Percentiles rank a stretch among this genome's conserved stretches.
Evolutionary conservation across 23 tunicate species (phyloP).

Genomic region (Botrylloides violaceus): DNA sequence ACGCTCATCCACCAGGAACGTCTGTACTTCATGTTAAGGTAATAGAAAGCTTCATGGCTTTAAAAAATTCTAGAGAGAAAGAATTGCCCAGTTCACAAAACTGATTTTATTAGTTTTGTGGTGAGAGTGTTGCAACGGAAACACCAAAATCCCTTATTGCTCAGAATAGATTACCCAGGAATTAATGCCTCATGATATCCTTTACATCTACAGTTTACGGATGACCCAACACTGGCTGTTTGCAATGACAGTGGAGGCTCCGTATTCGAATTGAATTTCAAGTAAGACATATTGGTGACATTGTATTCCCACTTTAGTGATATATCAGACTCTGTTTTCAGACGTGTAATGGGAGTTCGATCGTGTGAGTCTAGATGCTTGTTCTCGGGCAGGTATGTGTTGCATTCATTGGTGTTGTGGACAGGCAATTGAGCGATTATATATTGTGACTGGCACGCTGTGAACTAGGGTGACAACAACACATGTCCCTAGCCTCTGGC

Average conservation of each 20-base stretch:
- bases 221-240: constrained; percentile 86
- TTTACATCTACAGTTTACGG: constrained; percentile 59
- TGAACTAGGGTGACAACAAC: too few relatives aligned
- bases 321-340: constrained; percentile 3
- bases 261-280: constrained; percentile 84
- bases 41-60: not conserved
- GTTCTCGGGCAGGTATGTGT: constrained; percentile 87
- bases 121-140: too few relatives aligned
- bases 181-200: too few relatives aligned
- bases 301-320: not conserved
- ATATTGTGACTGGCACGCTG: too few relatives aligned
- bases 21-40: constrained; percentile 90
- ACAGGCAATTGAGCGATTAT: too few relatives aligned
- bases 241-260: constrained; percentile 97
- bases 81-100: too few relatives aligned
- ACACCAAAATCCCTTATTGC: too few relatives aligned
- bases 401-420: too few relatives aligned
- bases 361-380: constrained; percentile 93
- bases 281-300: constrained; percentile 17
- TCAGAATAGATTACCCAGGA: too few relatives aligned
- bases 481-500: too few relatives aligned
- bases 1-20: constrained; percentile 91
- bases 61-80: too few relatives aligned
- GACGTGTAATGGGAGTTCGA: constrained; percentile 93
- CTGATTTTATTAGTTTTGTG: too few relatives aligned